Evolutionary conservation across 2,888 invertebrate species (phyloP).

Genomic region (Hofmannophila pseudospretella): DNA sequence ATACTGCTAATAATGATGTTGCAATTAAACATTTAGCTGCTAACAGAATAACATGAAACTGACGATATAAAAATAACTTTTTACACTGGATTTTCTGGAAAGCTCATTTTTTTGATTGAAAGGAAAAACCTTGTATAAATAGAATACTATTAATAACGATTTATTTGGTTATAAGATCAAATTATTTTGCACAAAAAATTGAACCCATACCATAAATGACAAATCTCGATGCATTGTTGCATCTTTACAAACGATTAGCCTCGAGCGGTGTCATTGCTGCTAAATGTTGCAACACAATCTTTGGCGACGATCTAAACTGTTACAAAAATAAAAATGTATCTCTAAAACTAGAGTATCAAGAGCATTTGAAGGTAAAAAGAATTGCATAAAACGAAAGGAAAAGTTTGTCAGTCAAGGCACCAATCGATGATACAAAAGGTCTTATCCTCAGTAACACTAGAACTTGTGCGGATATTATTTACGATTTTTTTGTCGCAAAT

Average conservation of each 20-base stretch:
- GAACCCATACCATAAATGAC: constrained; percentile 8
- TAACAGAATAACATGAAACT: no score
- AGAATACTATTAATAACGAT: no score
- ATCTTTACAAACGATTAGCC: constrained; percentile 65
- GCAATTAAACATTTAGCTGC: no score
- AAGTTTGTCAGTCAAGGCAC: constrained; percentile 14
- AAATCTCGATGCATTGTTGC: constrained; percentile 29
- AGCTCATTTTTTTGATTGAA: no score
- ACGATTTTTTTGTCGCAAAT: constrained; percentile 38
- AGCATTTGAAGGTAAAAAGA: not conserved
- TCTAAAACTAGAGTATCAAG: not conserved
- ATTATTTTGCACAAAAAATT: constrained; percentile 2
- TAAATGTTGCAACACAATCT: constrained; percentile 75
- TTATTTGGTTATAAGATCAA: no score
- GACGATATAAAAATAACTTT: no score
- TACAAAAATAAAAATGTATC: constrained; percentile 11
- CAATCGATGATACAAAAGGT: constrained; percentile 37
- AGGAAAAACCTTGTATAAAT: no score
- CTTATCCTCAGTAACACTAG: constrained; percentile 58
- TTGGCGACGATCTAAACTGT: constrained; percentile 47
- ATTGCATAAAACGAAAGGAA: not conserved
- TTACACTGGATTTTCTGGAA: no score
- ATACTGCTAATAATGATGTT: no score
- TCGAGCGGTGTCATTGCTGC: constrained; percentile 49
- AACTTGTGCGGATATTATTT: constrained; percentile 57